Conservation (phyloP, 2,113 vertebrate species). For the Cyanistes caeruleus region DNA sequence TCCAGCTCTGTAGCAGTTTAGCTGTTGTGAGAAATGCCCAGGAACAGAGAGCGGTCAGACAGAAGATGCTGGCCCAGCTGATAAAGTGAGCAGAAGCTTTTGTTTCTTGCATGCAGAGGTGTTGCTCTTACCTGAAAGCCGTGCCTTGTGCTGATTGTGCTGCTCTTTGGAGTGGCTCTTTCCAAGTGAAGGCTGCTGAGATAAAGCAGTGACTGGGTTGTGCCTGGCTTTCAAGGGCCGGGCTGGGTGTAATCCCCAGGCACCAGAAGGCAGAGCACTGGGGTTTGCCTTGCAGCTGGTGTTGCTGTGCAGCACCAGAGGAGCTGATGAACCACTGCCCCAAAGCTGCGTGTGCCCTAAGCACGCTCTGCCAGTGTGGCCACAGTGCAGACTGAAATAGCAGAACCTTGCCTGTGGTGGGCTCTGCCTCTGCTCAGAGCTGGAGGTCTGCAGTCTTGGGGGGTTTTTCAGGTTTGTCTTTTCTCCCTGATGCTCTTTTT, state of each 20-base stretch:
- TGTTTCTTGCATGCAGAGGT: background rate
- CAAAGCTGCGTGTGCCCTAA: background rate
- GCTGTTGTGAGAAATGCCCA: background rate
- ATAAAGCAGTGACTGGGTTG: background rate
- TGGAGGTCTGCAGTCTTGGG: accelerated
- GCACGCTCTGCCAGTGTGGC: accelerated
- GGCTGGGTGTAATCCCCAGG: background rate
- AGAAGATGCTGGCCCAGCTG: background rate
- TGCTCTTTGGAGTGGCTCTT: background rate
- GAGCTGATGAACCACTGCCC: background rate
- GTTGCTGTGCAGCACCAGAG: background rate
- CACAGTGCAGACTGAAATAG: background rate
- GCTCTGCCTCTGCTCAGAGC: background rate
- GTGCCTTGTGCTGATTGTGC: background rate
- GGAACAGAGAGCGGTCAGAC: accelerated
- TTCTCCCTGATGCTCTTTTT: background rate
- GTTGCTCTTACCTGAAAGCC: background rate
- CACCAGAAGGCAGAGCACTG: background rate
- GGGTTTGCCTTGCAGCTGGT: background rate
- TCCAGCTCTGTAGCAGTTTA: accelerated
- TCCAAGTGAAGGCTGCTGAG: background rate
- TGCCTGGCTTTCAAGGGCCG: background rate
- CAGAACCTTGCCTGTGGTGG: background rate
- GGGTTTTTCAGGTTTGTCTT: background rate
- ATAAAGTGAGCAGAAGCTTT: background rate